Evolutionary conservation across 2,888 invertebrate species (phyloP).

Genomic region (Drosophila borealis): DNA sequence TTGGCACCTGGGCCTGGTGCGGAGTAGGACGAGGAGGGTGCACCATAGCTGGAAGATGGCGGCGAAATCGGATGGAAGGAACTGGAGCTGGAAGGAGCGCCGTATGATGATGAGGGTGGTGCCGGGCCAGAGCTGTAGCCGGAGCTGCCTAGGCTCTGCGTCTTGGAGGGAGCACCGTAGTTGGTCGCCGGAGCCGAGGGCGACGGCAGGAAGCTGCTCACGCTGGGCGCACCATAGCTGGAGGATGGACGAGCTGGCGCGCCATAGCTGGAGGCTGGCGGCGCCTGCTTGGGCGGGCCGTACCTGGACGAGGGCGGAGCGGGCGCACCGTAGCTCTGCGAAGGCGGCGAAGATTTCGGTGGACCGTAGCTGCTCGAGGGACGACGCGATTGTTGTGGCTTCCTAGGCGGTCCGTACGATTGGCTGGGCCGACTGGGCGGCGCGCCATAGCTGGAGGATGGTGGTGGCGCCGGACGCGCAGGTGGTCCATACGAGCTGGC

Average conservation of each 20-base stretch:
- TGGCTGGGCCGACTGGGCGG: slow-evolving; percentile 83
- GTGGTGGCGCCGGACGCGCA: slow-evolving; percentile 44
- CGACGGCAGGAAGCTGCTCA: slow-evolving; percentile 82
- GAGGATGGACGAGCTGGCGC: slow-evolving; percentile 83
- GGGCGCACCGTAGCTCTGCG: slow-evolving; percentile 86
- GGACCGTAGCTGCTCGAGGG: slow-evolving; percentile 86
- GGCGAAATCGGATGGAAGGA: slow-evolving; percentile 42
- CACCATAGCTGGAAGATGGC: slow-evolving; percentile 71
- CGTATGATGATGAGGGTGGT: slow-evolving; percentile 85
- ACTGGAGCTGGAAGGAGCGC: slow-evolving; percentile 73
- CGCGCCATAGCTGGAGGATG: slow-evolving; percentile 73
- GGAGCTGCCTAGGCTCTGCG: slow-evolving; percentile 60
- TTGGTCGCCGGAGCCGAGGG: slow-evolving; percentile 85
- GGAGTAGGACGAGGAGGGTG: slow-evolving; percentile 42
- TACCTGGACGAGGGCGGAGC: slow-evolving; percentile 70
- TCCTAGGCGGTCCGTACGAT: slow-evolving; percentile 81
- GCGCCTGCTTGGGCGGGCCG: slow-evolving; percentile 66
- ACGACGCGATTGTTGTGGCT: slow-evolving; percentile 73
- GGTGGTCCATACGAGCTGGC: slow-evolving; percentile 65
- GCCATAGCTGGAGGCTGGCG: slow-evolving; percentile 72
- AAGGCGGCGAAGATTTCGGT: slow-evolving; percentile 60
- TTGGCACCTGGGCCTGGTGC: slow-evolving; percentile 58
- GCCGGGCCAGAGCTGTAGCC: slow-evolving; percentile 72
- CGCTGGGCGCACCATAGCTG: slow-evolving; percentile 84
- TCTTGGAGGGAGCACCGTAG: slow-evolving; percentile 86